A percentile compares a stretch with the other conserved stretches of the same genome.
phyloP scores from a whole-genome alignment of 2,888 invertebrate species.

The Tetragnatha montana region DNA sequence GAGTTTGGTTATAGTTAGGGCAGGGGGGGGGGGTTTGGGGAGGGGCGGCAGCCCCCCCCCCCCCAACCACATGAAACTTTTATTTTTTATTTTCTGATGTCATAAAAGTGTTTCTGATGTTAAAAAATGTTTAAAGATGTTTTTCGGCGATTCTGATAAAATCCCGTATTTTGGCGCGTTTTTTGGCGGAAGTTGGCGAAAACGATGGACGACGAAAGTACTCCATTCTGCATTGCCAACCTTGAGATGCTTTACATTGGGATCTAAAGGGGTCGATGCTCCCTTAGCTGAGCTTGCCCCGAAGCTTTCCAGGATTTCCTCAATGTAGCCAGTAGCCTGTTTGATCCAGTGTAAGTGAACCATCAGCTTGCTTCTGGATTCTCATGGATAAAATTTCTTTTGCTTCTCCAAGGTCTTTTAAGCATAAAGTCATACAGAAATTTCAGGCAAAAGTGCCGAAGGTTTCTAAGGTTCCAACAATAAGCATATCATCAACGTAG shows the following conservation, averaged over 20 bases:
- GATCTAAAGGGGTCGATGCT: constrained; percentile 29
- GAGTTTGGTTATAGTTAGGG: no score
- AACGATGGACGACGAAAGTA: no score
- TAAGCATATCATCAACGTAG: constrained; percentile 49
- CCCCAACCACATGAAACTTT: no score
- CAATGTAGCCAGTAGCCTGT: constrained; percentile 27
- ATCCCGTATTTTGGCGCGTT: no score
- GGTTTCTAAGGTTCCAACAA: constrained; percentile 19
- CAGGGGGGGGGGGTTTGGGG: no score
- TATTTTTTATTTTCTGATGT: no score
- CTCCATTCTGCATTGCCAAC: constrained; percentile 2
- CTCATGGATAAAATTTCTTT: constrained; percentile 32
- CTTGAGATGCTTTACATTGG: constrained; percentile 9
- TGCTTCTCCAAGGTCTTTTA: constrained; percentile 22
- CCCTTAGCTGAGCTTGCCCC: constrained; percentile 7
- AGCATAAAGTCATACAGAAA: not conserved
- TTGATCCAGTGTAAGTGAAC: constrained; percentile 11
- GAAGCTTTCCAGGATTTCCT: constrained; percentile 33
- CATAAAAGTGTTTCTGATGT: no score
- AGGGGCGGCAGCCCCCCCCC: no score
- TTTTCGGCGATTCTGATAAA: no score
- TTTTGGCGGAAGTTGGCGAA: no score
- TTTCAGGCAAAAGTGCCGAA: constrained; percentile 1
- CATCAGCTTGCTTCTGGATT: constrained; percentile 13
- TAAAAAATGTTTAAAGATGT: no score